phyloP scores from a whole-genome alignment of 2,797 vertebrate genomes.

The Cossypha dichroa region DNA sequence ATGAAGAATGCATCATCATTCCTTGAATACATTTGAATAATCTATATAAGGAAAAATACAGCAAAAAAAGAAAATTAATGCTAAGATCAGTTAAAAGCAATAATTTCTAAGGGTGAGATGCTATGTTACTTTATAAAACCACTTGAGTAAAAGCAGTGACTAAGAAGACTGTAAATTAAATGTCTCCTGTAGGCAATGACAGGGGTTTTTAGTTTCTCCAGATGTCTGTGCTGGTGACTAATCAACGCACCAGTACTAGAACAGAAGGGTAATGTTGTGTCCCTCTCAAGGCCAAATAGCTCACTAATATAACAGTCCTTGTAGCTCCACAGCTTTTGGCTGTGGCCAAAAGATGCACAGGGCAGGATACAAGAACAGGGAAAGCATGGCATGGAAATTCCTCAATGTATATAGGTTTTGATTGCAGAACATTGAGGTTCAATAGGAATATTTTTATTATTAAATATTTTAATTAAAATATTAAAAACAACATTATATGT shows the following conservation, averaged over 20 bases:
- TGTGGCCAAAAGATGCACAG: not conserved
- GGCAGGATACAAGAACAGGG: not conserved
- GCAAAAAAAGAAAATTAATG: not conserved
- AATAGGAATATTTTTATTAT: not conserved
- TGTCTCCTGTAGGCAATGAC: not conserved
- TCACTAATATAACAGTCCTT: not conserved
- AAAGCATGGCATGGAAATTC: not conserved
- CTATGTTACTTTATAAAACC: not conserved
- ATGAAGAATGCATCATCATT: not conserved
- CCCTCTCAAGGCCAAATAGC: not conserved
- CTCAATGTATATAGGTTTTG: not conserved
- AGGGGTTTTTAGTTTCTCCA: not conserved
- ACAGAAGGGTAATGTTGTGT: not conserved
- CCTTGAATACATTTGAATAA: not conserved
- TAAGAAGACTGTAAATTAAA: not conserved
- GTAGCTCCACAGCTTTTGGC: not conserved
- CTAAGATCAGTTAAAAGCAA: not conserved
- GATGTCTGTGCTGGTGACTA: not conserved
- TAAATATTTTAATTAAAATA: not conserved
- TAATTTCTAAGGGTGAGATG: not conserved
- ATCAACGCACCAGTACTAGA: not conserved
- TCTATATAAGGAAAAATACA: not conserved
- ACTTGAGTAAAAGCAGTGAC: not conserved
- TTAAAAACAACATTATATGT: fast-evolving
- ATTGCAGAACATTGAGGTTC: not conserved